phyloP scores from a whole-genome alignment of 2,113 vertebrate species.

The Pheucticus melanocephalus region DNA sequence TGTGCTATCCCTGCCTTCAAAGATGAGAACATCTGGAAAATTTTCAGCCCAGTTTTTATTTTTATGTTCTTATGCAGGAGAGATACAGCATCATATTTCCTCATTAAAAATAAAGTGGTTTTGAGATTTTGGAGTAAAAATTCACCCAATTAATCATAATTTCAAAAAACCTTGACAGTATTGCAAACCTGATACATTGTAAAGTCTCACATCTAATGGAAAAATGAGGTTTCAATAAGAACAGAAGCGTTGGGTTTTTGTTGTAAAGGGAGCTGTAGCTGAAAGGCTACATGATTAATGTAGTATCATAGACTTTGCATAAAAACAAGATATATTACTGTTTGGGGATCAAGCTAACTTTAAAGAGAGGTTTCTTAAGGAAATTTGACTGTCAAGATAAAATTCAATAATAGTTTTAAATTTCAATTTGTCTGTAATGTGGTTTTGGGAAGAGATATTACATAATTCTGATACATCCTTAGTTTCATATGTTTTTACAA shows the following conservation, averaged over 20 bases:
- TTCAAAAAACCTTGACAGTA: background rate
- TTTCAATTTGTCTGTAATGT: background rate
- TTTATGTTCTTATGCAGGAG: background rate
- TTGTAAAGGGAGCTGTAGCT: background rate
- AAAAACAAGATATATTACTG: constrained; percentile 2
- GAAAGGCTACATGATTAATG: background rate
- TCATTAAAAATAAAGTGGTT: constrained; percentile 34
- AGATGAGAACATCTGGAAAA: background rate
- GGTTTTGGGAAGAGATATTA: background rate
- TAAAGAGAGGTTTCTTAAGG: constrained; percentile 16
- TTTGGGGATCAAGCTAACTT: constrained; percentile 25
- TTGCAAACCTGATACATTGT: background rate
- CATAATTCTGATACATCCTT: constrained; percentile 6
- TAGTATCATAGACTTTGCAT: background rate
- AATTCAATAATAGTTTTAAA: background rate
- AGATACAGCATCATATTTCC: background rate
- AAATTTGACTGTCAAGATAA: constrained; percentile 13
- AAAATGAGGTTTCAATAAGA: constrained; percentile 6
- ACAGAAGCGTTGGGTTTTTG: background rate
- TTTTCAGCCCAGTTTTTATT: background rate
- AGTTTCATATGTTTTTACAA: too few relatives aligned
- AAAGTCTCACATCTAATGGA: background rate
- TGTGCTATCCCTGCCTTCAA: background rate
- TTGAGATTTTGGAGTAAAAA: constrained; percentile 1
- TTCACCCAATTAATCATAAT: background rate